phyloP scores from a whole-genome alignment of 2,113 vertebrate species.

The Pluvialis apricaria region DNA sequence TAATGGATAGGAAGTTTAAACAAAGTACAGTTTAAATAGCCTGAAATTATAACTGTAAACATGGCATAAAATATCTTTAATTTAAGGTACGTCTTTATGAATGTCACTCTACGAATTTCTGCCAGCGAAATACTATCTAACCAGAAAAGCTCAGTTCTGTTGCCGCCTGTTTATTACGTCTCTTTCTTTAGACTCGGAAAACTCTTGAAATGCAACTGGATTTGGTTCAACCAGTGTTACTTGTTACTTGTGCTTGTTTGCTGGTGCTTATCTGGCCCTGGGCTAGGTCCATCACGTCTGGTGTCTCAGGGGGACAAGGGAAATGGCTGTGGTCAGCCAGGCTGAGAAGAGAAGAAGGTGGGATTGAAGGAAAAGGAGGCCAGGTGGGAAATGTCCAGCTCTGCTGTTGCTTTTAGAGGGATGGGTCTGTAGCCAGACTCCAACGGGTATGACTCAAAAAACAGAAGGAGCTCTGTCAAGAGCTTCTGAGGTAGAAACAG shows the following conservation, averaged over 20 bases:
- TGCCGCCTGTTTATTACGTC: neutral
- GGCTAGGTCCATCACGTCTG: neutral
- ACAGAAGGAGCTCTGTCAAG: neutral
- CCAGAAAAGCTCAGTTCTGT: neutral
- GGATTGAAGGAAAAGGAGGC: neutral
- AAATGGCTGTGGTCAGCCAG: neutral
- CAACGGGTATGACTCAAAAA: neutral
- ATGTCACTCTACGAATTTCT: neutral
- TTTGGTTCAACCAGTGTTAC: neutral
- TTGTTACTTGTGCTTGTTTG: neutral
- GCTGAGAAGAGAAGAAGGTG: neutral
- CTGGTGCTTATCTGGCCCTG: neutral
- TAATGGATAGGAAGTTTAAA: neutral
- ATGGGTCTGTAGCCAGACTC: neutral
- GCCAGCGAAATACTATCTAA: neutral
- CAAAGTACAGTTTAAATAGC: neutral
- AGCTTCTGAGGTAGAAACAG: neutral
- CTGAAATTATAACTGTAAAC: neutral
- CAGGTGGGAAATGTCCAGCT: neutral
- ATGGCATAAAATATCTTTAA: neutral
- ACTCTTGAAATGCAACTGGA: neutral
- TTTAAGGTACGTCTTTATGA: neutral
- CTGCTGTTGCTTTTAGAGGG: neutral
- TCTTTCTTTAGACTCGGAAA: neutral
- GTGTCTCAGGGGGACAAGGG: neutral